Conservation (phyloP, 2,888 invertebrate species). For the Theretra japonica region DNA sequence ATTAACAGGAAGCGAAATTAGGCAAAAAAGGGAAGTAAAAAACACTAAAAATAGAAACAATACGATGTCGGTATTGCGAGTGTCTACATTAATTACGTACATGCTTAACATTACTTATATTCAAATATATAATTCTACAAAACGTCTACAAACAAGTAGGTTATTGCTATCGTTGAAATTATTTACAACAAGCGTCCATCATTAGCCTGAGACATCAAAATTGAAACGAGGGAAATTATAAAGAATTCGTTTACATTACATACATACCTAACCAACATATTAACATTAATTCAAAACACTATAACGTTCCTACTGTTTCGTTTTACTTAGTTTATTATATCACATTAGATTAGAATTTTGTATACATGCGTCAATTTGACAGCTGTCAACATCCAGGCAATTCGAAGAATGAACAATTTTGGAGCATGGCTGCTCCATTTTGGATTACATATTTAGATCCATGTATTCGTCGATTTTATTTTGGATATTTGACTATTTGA, state of each 20-base stretch:
- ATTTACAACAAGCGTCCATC: constrained; percentile 65
- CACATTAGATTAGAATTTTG: constrained; percentile 82
- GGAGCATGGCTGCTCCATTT: constrained; percentile 25
- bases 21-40: constrained; percentile 18
- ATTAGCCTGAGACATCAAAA: constrained; percentile 68
- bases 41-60: constrained; percentile 3
- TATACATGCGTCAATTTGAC: constrained; percentile 60
- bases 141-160: constrained; percentile 58
- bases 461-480: not conserved
- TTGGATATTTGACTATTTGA: constrained; percentile 9
- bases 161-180: constrained; percentile 72
- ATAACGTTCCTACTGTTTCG: constrained; percentile 62
- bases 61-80: not conserved
- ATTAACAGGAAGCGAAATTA: constrained; percentile 25
- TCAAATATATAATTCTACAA: constrained; percentile 45
- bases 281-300: constrained; percentile 47
- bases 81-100: constrained; percentile 27
- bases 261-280: constrained; percentile 33
- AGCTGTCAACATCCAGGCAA: constrained; percentile 38
- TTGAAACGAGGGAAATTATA: constrained; percentile 61
- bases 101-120: constrained; percentile 30
- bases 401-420: constrained; percentile 30
- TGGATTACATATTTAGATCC: not conserved
- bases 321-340: constrained; percentile 71
- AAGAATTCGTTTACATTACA: constrained; percentile 45